These are phyloP conservation scores for Drosophila sturtevanti DNA, from an alignment of 1,140 invertebrate species.

Conservation along the genomic window DNA sequence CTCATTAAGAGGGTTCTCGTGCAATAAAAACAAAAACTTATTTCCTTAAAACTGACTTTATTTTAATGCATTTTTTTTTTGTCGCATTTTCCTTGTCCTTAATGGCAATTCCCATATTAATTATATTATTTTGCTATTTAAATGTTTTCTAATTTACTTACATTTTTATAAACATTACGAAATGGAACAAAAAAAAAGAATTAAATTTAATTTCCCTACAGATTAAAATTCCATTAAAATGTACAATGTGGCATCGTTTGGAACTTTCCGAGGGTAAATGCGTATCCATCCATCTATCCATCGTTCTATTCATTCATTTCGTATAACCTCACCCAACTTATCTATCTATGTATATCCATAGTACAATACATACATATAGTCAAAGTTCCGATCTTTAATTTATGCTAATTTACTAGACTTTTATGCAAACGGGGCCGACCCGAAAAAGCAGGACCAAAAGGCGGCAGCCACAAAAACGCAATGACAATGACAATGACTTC, in stretches of 20 bases:
- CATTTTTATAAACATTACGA: too few relatives aligned
- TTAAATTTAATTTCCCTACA: background rate
- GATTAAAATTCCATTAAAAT: constrained; percentile 35
- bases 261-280: constrained; percentile 12
- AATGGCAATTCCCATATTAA: too few relatives aligned
- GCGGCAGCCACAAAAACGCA: constrained; percentile 23
- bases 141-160: background rate
- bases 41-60: too few relatives aligned
- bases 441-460: background rate
- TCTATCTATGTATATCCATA: background rate
- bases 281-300: background rate
- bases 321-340: background rate
- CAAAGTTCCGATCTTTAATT: constrained; percentile 38
- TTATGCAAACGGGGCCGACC: constrained; percentile 11
- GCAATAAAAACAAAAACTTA: too few relatives aligned
- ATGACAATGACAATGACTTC: constrained; percentile 51
- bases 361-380: background rate
- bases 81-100: background rate
- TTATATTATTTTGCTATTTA: background rate
- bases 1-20: too few relatives aligned
- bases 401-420: constrained; percentile 58
- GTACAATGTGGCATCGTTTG: constrained; percentile 5
- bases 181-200: background rate
- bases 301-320: too few relatives aligned
- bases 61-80: too few relatives aligned